Evolutionary conservation across 2,888 invertebrate species (phyloP).

Genomic region (Noctua janthina): DNA sequence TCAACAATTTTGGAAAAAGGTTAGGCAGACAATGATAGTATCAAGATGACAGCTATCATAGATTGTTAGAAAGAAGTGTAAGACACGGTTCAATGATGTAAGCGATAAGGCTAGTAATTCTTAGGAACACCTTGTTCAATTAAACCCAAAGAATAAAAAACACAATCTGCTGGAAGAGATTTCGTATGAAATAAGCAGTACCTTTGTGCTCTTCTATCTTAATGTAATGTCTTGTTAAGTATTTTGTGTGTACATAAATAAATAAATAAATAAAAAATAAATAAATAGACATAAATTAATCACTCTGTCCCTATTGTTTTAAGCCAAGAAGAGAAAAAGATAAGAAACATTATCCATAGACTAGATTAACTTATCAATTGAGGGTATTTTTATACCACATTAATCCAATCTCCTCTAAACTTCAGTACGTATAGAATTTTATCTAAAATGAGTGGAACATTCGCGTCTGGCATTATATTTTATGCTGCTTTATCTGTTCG

Average conservation of each 20-base stretch:
- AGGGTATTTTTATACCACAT: background rate
- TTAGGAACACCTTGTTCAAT: background rate
- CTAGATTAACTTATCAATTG: background rate
- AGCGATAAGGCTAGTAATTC: background rate
- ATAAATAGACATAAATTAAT: background rate
- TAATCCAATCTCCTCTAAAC: constrained; percentile 4
- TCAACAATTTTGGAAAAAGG: background rate
- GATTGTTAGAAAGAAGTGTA: background rate
- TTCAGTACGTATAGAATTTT: constrained; percentile 49
- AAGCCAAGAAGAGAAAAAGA: background rate
- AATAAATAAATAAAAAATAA: too few relatives aligned
- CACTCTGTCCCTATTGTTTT: background rate
- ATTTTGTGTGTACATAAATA: too few relatives aligned
- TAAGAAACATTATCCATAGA: background rate
- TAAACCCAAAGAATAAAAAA: too few relatives aligned
- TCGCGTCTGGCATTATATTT: constrained; percentile 67
- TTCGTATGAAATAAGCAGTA: too few relatives aligned
- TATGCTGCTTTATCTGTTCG: constrained; percentile 66
- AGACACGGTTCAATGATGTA: background rate
- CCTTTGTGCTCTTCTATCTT: too few relatives aligned
- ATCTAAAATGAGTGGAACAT: constrained; percentile 58
- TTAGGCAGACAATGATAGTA: background rate
- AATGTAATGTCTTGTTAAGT: too few relatives aligned
- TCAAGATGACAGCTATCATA: background rate
- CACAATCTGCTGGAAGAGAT: too few relatives aligned